Conservation (phyloP, 2,888 invertebrate species). For the Archaeoteleia sp. region DNA sequence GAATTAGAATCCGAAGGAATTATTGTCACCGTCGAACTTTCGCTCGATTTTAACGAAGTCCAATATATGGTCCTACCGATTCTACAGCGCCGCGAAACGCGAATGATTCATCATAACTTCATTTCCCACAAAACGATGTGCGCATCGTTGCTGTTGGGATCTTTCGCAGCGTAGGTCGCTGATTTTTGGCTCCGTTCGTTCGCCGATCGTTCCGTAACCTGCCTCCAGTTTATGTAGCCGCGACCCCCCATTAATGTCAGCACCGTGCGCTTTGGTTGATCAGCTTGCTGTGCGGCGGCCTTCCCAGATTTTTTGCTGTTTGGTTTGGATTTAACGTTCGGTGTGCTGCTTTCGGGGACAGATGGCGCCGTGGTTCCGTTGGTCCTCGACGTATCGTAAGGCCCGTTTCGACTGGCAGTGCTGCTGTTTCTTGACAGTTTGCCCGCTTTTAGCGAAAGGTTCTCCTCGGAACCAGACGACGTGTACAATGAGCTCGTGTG, state of each 20-base stretch:
- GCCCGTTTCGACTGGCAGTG: constrained; percentile 82
- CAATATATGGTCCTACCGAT: too few relatives aligned
- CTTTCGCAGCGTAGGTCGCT: constrained; percentile 74
- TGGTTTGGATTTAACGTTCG: constrained; percentile 53
- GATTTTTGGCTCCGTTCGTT: constrained; percentile 73
- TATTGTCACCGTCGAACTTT: too few relatives aligned
- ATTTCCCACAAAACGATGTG: constrained; percentile 94
- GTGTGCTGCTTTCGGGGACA: constrained; percentile 56
- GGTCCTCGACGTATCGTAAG: constrained; percentile 67
- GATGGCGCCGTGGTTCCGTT: constrained; percentile 45
- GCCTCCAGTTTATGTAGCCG: constrained; percentile 91
- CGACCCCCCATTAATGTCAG: constrained; percentile 91
- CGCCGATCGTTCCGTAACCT: constrained; percentile 77
- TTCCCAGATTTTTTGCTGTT: constrained; percentile 71
- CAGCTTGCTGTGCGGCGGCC: constrained; percentile 74
- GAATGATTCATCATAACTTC: constrained; percentile 82
- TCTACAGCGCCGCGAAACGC: too few relatives aligned
- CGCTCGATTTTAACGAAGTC: too few relatives aligned
- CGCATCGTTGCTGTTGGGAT: constrained; percentile 88
- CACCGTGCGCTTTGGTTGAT: constrained; percentile 82
- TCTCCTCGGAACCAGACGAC: constrained; percentile 91
- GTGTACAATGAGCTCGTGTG: constrained; percentile 87
- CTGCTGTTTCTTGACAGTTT: constrained; percentile 86
- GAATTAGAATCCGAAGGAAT: too few relatives aligned
- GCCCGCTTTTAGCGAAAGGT: constrained; percentile 81